Evolutionary conservation across 2,113 vertebrate genomes (phyloP).

Genomic region (Ranitomeya imitator): DNA sequence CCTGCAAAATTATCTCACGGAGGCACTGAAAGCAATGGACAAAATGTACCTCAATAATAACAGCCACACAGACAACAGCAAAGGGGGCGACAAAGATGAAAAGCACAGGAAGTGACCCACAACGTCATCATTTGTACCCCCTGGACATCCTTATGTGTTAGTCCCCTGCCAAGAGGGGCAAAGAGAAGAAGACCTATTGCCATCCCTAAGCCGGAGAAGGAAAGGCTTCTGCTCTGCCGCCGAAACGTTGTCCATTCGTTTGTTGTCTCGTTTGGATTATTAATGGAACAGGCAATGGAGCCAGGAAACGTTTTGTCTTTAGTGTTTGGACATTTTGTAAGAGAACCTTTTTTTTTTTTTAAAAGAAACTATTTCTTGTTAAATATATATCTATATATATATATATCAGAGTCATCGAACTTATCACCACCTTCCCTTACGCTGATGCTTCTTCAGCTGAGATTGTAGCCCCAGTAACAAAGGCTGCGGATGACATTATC

Average conservation of each 20-base stretch:
- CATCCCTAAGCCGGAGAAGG: slow-evolving; percentile 57
- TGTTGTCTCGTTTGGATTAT: slow-evolving; percentile 20
- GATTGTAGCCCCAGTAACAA: slow-evolving; percentile 90
- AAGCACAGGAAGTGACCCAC: slow-evolving; percentile 95
- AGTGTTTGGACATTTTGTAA: slow-evolving; percentile 82
- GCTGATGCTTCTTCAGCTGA: slow-evolving; percentile 79
- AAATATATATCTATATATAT: slow-evolving; percentile 61
- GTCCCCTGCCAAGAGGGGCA: slow-evolving; percentile 14
- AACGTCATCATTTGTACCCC: slow-evolving; percentile 1
- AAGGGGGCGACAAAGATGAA: slow-evolving; percentile 98
- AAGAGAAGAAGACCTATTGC: slow-evolving; percentile 48
- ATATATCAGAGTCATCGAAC: slow-evolving; percentile 87
- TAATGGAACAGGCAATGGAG: slow-evolving; percentile 74
- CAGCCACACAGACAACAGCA: slow-evolving; percentile 97
- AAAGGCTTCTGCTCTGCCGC: slow-evolving; percentile 24
- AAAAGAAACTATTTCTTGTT: slow-evolving; percentile 65
- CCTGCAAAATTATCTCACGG: slow-evolving; percentile 99
- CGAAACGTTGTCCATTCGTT: slow-evolving; percentile 44
- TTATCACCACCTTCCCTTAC: slow-evolving; percentile 85
- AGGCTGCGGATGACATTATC: slow-evolving; percentile 91
- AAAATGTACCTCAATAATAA: slow-evolving; percentile 99
- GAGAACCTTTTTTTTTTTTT: slow-evolving; percentile 75
- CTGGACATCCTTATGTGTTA: slow-evolving; percentile 51
- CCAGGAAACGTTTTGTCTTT: slow-evolving; percentile 79
- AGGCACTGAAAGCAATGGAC: slow-evolving; percentile 99